Conservation (phyloP, 2,113 vertebrate genomes). For the Mastomys coucha region DNA sequence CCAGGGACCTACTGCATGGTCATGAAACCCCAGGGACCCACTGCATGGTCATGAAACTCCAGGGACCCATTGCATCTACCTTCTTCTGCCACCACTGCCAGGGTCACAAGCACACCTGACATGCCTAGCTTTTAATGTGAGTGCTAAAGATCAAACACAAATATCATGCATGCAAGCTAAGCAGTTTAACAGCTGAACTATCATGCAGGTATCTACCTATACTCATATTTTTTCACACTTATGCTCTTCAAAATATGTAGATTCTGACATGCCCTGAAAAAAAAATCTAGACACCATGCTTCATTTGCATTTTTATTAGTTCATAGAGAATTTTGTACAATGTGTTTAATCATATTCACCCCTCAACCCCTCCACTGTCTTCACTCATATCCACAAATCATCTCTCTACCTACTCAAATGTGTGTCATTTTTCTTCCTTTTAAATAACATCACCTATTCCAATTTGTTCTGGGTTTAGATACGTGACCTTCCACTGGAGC, state of each 20-base stretch:
- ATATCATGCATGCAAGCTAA: neutral
- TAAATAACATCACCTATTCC: too few species aligned
- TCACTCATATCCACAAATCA: neutral
- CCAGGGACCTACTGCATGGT: too few species aligned
- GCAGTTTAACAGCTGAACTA: neutral
- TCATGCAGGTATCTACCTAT: too few species aligned
- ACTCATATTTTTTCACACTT: neutral
- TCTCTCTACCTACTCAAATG: neutral
- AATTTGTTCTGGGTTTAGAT: neutral
- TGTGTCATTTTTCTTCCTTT: neutral
- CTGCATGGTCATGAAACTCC: too few species aligned
- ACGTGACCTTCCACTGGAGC: neutral
- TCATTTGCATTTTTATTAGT: neutral
- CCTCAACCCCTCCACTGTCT: neutral
- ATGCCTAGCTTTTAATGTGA: neutral
- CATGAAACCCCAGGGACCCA: neutral
- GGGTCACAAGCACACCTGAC: neutral
- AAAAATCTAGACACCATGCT: neutral
- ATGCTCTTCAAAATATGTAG: neutral
- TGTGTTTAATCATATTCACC: neutral
- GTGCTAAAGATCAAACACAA: neutral
- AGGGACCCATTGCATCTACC: too few species aligned
- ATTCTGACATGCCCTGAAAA: neutral
- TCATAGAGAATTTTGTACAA: neutral
- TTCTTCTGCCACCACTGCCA: neutral